phyloP scores from a whole-genome alignment of 2,888 invertebrate species.

The Stenchaetothrips biformis region DNA sequence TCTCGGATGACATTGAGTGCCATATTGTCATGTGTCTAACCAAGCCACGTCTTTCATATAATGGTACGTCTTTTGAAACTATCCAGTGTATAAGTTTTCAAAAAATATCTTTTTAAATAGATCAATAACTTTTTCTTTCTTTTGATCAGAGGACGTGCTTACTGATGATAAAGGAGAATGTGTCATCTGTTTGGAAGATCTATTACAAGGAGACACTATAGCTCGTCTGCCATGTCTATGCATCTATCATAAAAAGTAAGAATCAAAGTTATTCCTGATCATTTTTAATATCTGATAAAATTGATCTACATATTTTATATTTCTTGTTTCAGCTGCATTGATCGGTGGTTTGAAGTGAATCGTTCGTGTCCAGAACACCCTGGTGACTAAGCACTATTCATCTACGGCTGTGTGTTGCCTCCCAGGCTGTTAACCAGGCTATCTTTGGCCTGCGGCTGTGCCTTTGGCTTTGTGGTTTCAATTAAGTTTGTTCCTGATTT shows the following conservation, averaged over 20 bases:
- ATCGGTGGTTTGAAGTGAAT: conserved; percentile 98
- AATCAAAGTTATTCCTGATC: conserved; percentile 36
- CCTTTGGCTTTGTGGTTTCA: conserved; percentile 4
- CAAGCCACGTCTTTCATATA: conserved; percentile 96
- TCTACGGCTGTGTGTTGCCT: neutral
- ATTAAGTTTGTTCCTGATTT: neutral
- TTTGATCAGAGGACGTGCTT: conserved; percentile 87
- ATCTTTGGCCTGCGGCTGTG: conserved; percentile 3
- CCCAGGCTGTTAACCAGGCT: conserved; percentile 5
- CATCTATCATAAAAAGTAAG: conserved; percentile 97
- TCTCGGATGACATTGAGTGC: conserved; percentile 98
- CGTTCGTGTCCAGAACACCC: conserved; percentile 99
- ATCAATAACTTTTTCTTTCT: conserved; percentile 26
- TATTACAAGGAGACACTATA: conserved; percentile 91
- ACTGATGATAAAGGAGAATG: conserved; percentile 97
- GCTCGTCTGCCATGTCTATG: conserved; percentile 98
- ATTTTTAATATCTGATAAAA: conserved; percentile 14
- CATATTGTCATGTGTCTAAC: conserved; percentile 99
- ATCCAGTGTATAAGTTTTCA: conserved; percentile 27
- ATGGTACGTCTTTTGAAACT: conserved; percentile 63
- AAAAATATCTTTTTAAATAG: neutral
- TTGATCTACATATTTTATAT: neutral
- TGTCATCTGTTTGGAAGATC: conserved; percentile 97
- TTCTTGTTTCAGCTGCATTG: conserved; percentile 77
- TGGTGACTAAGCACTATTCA: conserved; percentile 60